phyloP scores from a whole-genome alignment of 2,888 invertebrate genomes.

The Diadegma fenestrale region DNA sequence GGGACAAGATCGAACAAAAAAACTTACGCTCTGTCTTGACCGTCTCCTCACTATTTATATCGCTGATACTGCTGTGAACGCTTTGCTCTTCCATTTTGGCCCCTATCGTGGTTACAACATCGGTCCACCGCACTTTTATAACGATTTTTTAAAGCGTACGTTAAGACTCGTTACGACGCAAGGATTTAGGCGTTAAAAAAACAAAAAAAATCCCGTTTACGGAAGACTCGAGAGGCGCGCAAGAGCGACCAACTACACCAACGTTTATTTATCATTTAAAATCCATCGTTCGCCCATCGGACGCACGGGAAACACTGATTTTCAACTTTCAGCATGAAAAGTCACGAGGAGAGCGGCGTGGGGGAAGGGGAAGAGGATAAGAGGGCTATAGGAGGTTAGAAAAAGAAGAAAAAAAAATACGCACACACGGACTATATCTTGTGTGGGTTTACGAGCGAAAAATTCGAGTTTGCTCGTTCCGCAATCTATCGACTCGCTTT shows the following conservation, averaged over 20 bases:
- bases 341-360: constrained; percentile 69
- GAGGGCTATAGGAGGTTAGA: constrained; percentile 41
- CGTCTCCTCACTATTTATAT: constrained; percentile 85
- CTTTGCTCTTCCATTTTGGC: constrained; percentile 85
- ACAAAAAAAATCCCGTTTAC: constrained; percentile 61
- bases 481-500: constrained; percentile 62
- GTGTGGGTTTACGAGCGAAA: constrained; percentile 57
- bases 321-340: constrained; percentile 63
- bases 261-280: constrained; percentile 76
- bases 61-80: constrained; percentile 84
- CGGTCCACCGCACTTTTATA: constrained; percentile 70
- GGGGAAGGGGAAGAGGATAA: constrained; percentile 10
- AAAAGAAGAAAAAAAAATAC: constrained; percentile 31
- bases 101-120: constrained; percentile 79
- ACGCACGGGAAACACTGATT: constrained; percentile 70
- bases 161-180: constrained; percentile 34
- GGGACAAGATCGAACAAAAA: constrained; percentile 58
- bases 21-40: constrained; percentile 82
- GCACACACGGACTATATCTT: constrained; percentile 36
- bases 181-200: constrained; percentile 44
- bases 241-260: constrained; percentile 62
- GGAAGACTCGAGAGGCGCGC: constrained; percentile 46
- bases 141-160: constrained; percentile 51
- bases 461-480: constrained; percentile 55
- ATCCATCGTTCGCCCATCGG: constrained; percentile 73